A percentile compares a stretch with the other conserved stretches of the same genome.
Evolutionary conservation across 2,797 vertebrate genomes (phyloP).

Genomic region (Pseudochromis fuscus): DNA sequence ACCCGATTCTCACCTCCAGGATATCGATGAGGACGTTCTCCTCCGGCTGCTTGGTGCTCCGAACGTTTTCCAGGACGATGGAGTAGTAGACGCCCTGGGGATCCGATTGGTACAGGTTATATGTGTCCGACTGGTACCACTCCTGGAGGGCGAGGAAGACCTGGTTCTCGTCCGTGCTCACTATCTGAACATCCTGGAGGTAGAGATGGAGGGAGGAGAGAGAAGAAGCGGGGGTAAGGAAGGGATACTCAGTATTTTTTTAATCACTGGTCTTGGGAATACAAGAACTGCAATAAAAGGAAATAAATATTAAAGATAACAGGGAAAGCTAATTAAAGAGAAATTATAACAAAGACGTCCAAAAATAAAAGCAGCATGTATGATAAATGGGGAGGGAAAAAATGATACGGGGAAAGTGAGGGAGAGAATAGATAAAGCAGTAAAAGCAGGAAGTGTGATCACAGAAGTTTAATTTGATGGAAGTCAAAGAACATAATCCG

Average conservation of each 20-base stretch:
- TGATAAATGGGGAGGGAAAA: neutral
- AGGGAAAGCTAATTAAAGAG: neutral
- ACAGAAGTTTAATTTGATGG: conserved; percentile 16
- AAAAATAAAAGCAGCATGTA: neutral
- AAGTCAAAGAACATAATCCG: conserved; percentile 25
- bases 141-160: conserved; percentile 96
- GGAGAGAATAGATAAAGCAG: neutral
- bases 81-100: conserved; percentile 90
- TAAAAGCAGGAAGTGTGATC: conserved; percentile 14
- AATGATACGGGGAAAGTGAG: neutral
- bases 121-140: conserved; percentile 96
- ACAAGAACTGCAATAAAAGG: neutral
- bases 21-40: conserved; percentile 93
- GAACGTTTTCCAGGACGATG: conserved; percentile 91
- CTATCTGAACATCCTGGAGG: conserved; percentile 92
- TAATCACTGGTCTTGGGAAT: neutral
- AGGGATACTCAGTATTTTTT: neutral
- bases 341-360: neutral
- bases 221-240: neutral
- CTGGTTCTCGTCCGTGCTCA: conserved; percentile 96
- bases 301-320: neutral
- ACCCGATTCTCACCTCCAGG: conserved; percentile 88
- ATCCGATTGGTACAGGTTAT: conserved; percentile 97
- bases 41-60: conserved; percentile 94
- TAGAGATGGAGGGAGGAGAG: conserved; percentile 1